Evolutionary conservation across 53 echinoderm and acorn worm species (phyloP).

Genomic region (Temnopleurus reevesii): DNA sequence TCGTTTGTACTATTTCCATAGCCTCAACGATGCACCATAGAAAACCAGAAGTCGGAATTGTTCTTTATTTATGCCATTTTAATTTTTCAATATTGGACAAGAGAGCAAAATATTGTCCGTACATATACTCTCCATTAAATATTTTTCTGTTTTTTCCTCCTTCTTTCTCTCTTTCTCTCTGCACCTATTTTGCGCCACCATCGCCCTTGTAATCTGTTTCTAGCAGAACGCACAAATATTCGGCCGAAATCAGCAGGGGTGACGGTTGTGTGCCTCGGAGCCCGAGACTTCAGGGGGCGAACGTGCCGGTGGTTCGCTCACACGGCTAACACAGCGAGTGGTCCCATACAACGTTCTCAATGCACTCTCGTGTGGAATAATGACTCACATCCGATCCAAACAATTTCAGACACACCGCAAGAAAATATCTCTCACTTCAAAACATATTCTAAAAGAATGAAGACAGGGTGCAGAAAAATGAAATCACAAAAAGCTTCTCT

Average conservation of each 20-base stretch:
- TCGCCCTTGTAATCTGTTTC: too few species aligned
- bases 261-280: conserved; percentile 25
- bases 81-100: too few species aligned
- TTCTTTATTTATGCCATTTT: too few species aligned
- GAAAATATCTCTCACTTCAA: conserved; percentile 23
- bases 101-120: too few species aligned
- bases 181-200: not conserved
- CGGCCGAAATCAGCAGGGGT: conserved; percentile 52
- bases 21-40: too few species aligned
- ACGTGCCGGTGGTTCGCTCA: conserved; percentile 55
- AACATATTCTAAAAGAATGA: conserved; percentile 21
- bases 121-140: too few species aligned
- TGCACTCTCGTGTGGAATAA: conserved; percentile 38
- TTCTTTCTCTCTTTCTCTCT: not conserved
- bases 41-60: too few species aligned
- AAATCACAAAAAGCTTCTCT: not conserved
- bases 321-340: conserved; percentile 47
- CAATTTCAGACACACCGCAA: conserved; percentile 14
- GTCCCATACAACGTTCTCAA: not conserved
- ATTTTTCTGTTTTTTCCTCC: not conserved
- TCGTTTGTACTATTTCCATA: too few species aligned
- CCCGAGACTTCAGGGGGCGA: conserved; percentile 50
- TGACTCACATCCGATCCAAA: conserved; percentile 47
- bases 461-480: too few species aligned
- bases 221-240: conserved; percentile 44